These are phyloP conservation scores for Peromyscus polionotus DNA, from an alignment of 2,113 vertebrate species.

Conservation along the genomic window DNA sequence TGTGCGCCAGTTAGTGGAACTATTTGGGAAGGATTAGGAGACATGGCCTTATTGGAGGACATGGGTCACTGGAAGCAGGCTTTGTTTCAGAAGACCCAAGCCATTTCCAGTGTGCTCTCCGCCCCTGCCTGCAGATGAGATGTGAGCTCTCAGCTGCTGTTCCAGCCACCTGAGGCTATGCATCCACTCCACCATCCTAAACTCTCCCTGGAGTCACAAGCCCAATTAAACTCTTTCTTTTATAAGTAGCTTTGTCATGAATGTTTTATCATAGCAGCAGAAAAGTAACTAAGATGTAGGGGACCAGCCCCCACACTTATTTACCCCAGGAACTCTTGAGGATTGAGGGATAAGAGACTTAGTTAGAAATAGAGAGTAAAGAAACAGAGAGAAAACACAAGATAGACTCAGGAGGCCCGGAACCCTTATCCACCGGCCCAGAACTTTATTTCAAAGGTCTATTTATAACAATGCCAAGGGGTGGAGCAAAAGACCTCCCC, in stretches of 20 bases:
- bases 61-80: background rate
- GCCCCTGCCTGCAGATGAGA: background rate
- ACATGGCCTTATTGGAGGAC: background rate
- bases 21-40: background rate
- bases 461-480: too few relatives aligned
- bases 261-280: background rate
- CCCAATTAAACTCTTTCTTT: background rate
- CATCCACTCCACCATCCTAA: background rate
- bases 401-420: too few relatives aligned
- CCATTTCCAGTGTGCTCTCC: background rate
- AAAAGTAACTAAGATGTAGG: background rate
- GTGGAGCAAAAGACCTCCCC: too few relatives aligned
- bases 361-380: too few relatives aligned
- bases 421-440: too few relatives aligned
- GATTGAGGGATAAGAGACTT: too few relatives aligned
- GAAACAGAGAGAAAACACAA: too few relatives aligned
- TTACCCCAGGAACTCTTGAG: too few relatives aligned
- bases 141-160: background rate
- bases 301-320: too few relatives aligned
- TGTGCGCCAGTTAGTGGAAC: background rate
- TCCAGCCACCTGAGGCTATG: background rate
- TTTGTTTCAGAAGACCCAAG: background rate
- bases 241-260: background rate
- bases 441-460: too few relatives aligned
- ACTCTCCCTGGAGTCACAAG: background rate